Conservation (phyloP, 2,797 vertebrate species). For the Sebastes hopkinsi region DNA sequence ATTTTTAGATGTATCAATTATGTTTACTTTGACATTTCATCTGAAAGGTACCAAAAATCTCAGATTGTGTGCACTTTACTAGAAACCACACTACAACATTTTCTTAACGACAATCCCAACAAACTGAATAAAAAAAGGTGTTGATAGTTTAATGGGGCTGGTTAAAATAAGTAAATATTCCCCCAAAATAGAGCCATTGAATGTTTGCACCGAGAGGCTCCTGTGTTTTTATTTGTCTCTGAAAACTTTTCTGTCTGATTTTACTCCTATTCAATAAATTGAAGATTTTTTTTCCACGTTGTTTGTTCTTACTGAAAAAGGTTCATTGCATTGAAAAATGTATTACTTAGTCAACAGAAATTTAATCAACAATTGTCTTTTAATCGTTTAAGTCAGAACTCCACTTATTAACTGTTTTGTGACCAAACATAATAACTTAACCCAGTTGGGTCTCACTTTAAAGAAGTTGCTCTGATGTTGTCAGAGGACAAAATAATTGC, state of each 20-base stretch:
- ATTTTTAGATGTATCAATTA: neutral
- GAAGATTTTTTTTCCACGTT: neutral
- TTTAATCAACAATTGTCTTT: fast-evolving
- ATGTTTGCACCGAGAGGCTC: neutral
- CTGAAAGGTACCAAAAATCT: neutral
- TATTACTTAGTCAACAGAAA: neutral
- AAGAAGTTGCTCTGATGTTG: no score
- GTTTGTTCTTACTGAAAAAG: neutral
- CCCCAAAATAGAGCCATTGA: neutral
- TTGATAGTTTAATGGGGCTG: neutral
- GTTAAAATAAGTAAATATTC: neutral
- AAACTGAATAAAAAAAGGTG: neutral
- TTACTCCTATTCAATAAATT: neutral
- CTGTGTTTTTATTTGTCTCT: neutral
- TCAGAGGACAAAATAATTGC: no score
- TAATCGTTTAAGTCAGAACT: neutral
- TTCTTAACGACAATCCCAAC: neutral
- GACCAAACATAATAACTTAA: fast-evolving
- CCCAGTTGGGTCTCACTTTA: neutral
- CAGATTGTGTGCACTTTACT: neutral
- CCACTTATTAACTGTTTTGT: neutral
- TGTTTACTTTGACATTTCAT: neutral
- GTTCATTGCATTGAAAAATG: neutral
- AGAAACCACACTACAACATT: neutral
- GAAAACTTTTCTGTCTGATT: neutral